Evolutionary conservation across 1,140 invertebrate species (phyloP).

Genomic region (Eurosta solidaginis): DNA sequence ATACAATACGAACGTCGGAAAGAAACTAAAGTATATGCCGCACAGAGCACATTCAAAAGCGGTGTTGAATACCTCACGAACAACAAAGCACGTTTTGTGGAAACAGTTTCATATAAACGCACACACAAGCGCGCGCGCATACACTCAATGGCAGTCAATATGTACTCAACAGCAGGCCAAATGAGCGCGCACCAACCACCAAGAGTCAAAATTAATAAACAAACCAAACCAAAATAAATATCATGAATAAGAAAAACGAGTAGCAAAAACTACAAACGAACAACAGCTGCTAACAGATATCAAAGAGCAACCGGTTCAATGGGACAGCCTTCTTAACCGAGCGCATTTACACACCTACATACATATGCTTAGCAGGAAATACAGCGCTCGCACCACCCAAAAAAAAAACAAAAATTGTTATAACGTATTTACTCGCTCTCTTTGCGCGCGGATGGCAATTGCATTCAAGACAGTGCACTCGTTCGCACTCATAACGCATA

Average conservation of each 20-base stretch:
- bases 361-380: neutral
- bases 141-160: neutral
- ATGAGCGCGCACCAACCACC: conserved; percentile 23
- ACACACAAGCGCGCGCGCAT: neutral
- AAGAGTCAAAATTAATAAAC: conserved; percentile 15
- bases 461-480: neutral
- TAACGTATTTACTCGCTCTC: neutral
- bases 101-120: neutral
- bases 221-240: neutral
- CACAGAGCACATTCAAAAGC: conserved; percentile 36
- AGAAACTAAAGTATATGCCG: conserved; percentile 52
- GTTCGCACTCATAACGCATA: neutral
- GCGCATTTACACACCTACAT: neutral
- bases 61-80: neutral
- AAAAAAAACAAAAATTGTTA: neutral
- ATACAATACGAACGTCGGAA: conserved; percentile 54
- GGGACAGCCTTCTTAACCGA: neutral
- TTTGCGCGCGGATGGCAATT: neutral
- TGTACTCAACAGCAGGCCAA: conserved; percentile 1
- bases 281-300: conserved; percentile 25
- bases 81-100: conserved; percentile 8
- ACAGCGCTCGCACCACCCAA: conserved; percentile 5
- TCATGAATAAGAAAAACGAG: neutral
- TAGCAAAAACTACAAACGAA: neutral
- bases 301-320: conserved; percentile 34